Evolutionary conservation across 2,888 invertebrate species (phyloP).

Genomic region (Serripes groenlandicus): DNA sequence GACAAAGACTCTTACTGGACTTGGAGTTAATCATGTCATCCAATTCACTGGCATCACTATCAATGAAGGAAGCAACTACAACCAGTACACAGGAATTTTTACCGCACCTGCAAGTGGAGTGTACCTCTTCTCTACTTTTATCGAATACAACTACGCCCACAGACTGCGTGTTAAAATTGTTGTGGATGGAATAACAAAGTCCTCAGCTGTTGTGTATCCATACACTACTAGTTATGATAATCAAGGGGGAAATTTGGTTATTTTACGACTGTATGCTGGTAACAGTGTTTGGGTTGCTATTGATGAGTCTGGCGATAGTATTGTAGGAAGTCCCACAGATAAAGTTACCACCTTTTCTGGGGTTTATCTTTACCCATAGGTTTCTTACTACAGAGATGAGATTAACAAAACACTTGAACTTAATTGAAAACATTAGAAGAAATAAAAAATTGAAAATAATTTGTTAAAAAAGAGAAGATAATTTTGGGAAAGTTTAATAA

Average conservation of each 20-base stretch:
- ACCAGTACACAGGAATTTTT: constrained; percentile 3
- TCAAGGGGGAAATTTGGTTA: background rate
- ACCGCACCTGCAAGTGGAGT: constrained; percentile 2
- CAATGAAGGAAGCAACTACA: background rate
- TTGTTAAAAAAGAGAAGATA: too few species aligned
- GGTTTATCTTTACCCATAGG: background rate
- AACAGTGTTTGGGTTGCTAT: constrained; percentile 13
- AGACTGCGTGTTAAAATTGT: constrained; percentile 1
- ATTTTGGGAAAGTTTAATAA: too few species aligned
- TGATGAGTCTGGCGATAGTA: background rate
- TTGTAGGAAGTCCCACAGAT: background rate
- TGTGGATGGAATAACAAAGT: background rate
- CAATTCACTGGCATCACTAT: background rate
- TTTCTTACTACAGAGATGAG: background rate
- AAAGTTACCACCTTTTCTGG: background rate
- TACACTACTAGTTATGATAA: background rate
- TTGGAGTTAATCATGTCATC: background rate
- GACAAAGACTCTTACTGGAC: background rate
- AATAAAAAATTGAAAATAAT: too few species aligned
- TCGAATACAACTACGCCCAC: background rate
- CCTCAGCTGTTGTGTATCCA: background rate
- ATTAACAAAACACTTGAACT: too few species aligned
- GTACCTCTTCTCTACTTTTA: background rate
- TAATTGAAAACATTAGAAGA: too few species aligned
- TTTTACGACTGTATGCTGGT: background rate